These are phyloP conservation scores for Notarius lentiginosus DNA, from an alignment of 2,113 vertebrate genomes.

Conservation along the genomic window DNA sequence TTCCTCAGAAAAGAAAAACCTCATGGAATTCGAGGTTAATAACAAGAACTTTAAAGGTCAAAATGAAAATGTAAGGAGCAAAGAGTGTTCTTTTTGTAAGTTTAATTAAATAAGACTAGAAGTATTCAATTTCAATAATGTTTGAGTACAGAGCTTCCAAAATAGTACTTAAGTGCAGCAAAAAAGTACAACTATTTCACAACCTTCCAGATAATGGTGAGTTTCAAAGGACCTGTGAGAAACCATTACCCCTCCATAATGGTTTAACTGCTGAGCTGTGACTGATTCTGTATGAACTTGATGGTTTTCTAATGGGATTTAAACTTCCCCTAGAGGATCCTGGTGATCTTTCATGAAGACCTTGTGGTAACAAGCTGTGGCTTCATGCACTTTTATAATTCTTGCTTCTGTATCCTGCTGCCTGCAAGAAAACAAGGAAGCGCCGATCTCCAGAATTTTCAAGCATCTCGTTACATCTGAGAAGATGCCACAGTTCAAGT, in stretches of 20 bases:
- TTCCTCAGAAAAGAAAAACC: too few species aligned
- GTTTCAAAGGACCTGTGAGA: background rate
- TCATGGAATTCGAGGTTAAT: too few species aligned
- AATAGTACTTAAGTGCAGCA: too few species aligned
- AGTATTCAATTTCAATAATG: too few species aligned
- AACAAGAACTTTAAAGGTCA: background rate
- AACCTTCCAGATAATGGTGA: background rate
- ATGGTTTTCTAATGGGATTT: constrained; percentile 13
- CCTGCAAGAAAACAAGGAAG: background rate
- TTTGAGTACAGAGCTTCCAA: too few species aligned
- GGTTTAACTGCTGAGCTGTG: background rate
- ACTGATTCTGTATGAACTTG: background rate
- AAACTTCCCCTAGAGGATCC: background rate
- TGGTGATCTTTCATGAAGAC: background rate
- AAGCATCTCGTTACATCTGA: background rate
- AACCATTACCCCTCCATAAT: background rate
- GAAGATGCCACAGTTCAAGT: background rate
- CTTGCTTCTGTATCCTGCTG: background rate
- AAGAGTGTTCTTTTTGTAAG: background rate
- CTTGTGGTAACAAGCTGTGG: constrained; percentile 19
- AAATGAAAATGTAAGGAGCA: too few species aligned
- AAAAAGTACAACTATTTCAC: background rate
- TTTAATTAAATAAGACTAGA: background rate
- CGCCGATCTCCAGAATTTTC: background rate
- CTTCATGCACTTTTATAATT: background rate